A percentile compares a stretch with the other conserved stretches of the same genome.
These are phyloP conservation scores for Trochalopteron elliotii DNA, from an alignment of 2,113 vertebrate genomes.

Conservation along the genomic window DNA sequence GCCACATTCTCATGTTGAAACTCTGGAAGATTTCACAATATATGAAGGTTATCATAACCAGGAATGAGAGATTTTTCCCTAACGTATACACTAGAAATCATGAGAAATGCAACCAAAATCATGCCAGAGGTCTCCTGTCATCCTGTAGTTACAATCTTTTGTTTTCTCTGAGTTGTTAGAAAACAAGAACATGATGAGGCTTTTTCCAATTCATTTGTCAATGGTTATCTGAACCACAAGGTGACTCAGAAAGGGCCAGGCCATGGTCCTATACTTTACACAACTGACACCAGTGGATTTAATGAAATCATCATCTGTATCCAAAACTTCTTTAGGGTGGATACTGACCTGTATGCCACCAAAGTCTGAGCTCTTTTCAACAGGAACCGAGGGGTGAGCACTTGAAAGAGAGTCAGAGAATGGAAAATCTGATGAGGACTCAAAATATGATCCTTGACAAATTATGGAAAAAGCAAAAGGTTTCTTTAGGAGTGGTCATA, in stretches of 20 bases:
- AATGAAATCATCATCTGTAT: not conserved
- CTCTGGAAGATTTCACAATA: conserved; percentile 24
- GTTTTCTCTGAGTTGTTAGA: not conserved
- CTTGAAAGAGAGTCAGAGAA: not conserved
- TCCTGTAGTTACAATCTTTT: not conserved
- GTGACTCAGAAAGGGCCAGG: not conserved
- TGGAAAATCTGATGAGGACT: not conserved
- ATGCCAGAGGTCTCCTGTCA: not conserved
- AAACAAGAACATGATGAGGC: not conserved
- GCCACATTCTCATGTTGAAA: conserved; percentile 16
- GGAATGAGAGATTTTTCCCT: not conserved
- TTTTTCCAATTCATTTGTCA: not conserved
- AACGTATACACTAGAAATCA: not conserved
- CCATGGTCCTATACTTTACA: not conserved
- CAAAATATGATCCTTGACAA: not conserved
- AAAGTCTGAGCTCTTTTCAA: not conserved
- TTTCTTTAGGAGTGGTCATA: not conserved
- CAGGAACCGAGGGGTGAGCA: not conserved
- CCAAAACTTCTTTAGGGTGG: not conserved
- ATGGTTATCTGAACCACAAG: not conserved
- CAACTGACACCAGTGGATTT: not conserved
- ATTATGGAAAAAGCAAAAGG: not conserved
- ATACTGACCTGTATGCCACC: not conserved
- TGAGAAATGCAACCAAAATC: not conserved
- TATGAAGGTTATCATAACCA: not conserved